Base-by-base conservation (phyloP, 2,113 vertebrate genomes). In the Stigmatopora argus region DNA sequence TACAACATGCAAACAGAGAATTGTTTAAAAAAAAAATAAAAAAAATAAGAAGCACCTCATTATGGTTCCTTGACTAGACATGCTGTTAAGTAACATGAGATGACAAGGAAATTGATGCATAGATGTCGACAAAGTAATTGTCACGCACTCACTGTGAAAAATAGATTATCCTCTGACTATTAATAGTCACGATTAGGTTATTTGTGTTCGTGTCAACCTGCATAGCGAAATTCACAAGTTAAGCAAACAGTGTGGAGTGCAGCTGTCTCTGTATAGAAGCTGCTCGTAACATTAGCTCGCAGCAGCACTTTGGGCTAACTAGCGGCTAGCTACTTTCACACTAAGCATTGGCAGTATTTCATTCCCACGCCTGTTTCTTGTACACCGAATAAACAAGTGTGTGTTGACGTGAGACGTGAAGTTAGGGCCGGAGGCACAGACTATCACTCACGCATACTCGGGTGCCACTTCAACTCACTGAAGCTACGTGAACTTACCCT, bases 401-500 rank as follows among this genome's bases (percentile, higher is more conserved):
- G 71, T 61, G 65, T 51, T 51, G 35, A 41, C 64, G 52, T 49
- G 44, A 26, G 62, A 44, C 63, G 52, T 61, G 56, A 64, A 64
- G 56, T 41, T 34, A 70, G 35, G 62, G 72, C 68, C 38, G n/a
- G 62, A 51, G 17, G 48, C 62, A 21, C 65, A 12, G 41, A 26
- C 59, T 5, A 57, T 31, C 47, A 55, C 64, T 53, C 41, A 18
- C 53, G 38, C 19, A 59, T 26, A 60, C 61, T 68, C 64, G 56
- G 49, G 69, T 49, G 71, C 44, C 71, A 72, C 77, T 78, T 74
- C 65, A 72, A 67, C 77, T 83, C 18, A 67, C 67, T 59, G 62
- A 31, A 62, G 77, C 69, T 63, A 59, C 77, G 78, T 71, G 45
- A 73, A 90, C 90, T 91, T 88, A 92, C 90, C 90, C 87, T 88